phyloP scores from a whole-genome alignment of 2,113 vertebrate species.

The Grantiella picta region DNA sequence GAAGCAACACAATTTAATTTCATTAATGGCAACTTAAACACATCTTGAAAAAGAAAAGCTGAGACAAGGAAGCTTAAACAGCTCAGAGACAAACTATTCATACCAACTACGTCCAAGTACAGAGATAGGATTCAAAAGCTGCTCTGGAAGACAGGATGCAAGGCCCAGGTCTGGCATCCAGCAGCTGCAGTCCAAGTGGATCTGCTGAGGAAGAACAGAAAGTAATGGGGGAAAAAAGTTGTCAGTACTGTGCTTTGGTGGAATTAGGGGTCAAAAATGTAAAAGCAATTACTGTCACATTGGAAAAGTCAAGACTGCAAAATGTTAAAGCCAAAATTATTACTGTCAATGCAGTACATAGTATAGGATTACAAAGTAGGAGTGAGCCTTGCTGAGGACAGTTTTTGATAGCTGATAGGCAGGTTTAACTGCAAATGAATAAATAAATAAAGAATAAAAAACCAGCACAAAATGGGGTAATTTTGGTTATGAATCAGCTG shows the following conservation, averaged over 20 bases:
- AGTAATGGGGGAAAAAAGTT: not conserved
- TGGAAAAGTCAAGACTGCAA: not conserved
- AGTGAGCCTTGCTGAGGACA: not conserved
- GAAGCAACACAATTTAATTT: not conserved
- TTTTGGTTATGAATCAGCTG: not conserved
- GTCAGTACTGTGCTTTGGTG: fast-evolving
- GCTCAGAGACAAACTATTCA: not conserved
- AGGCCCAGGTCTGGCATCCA: not conserved
- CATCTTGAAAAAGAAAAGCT: not conserved
- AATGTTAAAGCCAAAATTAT: not conserved
- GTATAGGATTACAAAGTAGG: not conserved
- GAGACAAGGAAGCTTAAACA: not conserved
- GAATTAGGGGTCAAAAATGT: not conserved
- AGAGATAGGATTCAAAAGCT: not conserved
- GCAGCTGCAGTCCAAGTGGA: not conserved
- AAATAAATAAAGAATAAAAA: not conserved
- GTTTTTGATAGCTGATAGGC: not conserved
- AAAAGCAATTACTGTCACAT: not conserved
- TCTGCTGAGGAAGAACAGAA: not conserved
- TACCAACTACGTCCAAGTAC: not conserved
- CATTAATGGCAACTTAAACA: not conserved
- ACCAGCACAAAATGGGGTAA: not conserved
- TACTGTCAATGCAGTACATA: not conserved
- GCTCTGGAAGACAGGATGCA: not conserved
- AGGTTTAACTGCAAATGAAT: not conserved